Percentiles rank a stretch among this genome's conserved stretches.
phyloP scores from a whole-genome alignment of 2,888 invertebrate species.

The Hypomecis atomaria region DNA sequence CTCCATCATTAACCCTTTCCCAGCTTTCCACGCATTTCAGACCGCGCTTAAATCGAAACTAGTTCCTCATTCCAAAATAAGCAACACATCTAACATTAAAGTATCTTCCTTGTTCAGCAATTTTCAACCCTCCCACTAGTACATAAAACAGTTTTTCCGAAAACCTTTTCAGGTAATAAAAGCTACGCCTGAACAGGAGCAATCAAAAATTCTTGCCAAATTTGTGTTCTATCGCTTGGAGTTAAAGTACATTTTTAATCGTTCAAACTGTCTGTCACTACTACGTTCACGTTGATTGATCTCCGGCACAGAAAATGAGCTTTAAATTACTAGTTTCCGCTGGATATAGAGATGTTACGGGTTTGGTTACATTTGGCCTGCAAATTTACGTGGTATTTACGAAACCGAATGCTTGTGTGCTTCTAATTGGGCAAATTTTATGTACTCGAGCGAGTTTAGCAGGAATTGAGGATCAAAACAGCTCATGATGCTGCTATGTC shows the following conservation, averaged over 20 bases:
- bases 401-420: slow-evolving; percentile 19
- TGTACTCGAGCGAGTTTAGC: slow-evolving; percentile 5
- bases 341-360: slow-evolving; percentile 53
- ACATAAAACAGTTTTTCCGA: slow-evolving; percentile 10
- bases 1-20: slow-evolving; percentile 32
- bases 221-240: slow-evolving; percentile 34
- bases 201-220: background rate
- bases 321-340: slow-evolving; percentile 61
- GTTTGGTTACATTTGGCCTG: slow-evolving; percentile 31
- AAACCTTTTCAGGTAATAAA: slow-evolving; percentile 1
- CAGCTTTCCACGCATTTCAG: slow-evolving; percentile 34
- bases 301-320: slow-evolving; percentile 55
- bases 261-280: slow-evolving; percentile 42
- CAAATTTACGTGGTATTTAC: slow-evolving; percentile 33
- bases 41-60: slow-evolving; percentile 32
- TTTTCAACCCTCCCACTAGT: slow-evolving; percentile 11
- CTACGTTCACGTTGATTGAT: slow-evolving; percentile 57
- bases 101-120: slow-evolving; percentile 5
- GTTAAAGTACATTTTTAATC: slow-evolving; percentile 24
- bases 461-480: slow-evolving; percentile 8
- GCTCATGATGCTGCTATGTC: background rate
- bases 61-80: slow-evolving; percentile 46
- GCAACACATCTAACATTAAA: slow-evolving; percentile 30
- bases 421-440: slow-evolving; percentile 12
- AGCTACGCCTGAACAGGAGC: slow-evolving; percentile 14